Evolutionary conservation across 2,888 invertebrate genomes (phyloP).

Genomic region (Caradrina kadenii): DNA sequence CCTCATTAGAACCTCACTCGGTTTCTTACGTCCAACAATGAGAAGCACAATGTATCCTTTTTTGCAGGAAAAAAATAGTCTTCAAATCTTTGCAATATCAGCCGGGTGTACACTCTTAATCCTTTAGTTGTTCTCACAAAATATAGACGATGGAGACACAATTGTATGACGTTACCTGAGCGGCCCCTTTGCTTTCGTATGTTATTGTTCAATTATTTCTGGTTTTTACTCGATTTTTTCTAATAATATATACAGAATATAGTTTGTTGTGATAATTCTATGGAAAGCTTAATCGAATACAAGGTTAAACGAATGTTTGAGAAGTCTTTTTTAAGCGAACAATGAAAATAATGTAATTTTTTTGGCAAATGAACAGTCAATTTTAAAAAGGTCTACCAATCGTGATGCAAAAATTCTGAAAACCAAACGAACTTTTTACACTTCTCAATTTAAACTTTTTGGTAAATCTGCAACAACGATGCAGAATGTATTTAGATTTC

Average conservation of each 20-base stretch:
- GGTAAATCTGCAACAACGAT: no score
- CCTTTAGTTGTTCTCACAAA: conserved; percentile 34
- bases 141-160: conserved; percentile 49
- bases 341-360: background rate
- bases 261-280: conserved; percentile 20
- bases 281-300: conserved; percentile 6
- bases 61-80: conserved; percentile 20
- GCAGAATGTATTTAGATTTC: no score
- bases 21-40: background rate
- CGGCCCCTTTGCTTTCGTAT: conserved; percentile 7
- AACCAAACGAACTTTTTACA: background rate
- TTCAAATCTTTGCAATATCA: conserved; percentile 39
- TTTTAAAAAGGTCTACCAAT: background rate
- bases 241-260: background rate
- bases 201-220: conserved; percentile 7
- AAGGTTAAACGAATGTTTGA: background rate
- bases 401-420: background rate
- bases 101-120: conserved; percentile 34
- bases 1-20: conserved; percentile 16
- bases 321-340: background rate
- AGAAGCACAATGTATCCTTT: conserved; percentile 22
- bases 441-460: no score
- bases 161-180: conserved; percentile 29
- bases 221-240: conserved; percentile 18
- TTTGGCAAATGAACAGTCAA: background rate